A percentile compares a stretch with the other conserved stretches of the same genome.
Evolutionary conservation across 2,113 vertebrate genomes (phyloP).

Genomic region (Callocephalon fimbriatum): DNA sequence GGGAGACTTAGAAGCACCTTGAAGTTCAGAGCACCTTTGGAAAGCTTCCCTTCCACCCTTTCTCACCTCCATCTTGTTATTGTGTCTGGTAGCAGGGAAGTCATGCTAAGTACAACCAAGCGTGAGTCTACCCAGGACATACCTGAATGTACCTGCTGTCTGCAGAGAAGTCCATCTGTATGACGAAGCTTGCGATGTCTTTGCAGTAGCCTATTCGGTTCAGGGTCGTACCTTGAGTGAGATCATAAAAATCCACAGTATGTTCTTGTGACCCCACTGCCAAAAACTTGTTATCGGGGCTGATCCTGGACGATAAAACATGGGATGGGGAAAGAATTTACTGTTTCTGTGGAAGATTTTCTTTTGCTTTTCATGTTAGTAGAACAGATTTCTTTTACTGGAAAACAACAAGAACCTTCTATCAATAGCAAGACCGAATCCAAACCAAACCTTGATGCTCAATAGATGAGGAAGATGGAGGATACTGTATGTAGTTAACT

Average conservation of each 20-base stretch:
- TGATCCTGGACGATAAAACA: conserved; percentile 82
- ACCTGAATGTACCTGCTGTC: conserved; percentile 95
- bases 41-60: neutral
- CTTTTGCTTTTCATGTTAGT: neutral
- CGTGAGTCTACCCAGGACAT: neutral
- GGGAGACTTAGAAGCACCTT: neutral
- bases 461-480: neutral
- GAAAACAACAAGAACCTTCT: neutral
- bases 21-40: neutral
- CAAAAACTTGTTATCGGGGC: conserved; percentile 91
- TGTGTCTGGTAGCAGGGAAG: neutral
- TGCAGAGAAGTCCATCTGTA: conserved; percentile 96
- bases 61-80: neutral
- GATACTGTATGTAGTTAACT: neutral
- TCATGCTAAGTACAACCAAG: neutral
- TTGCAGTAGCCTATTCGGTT: conserved; percentile 95
- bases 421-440: neutral
- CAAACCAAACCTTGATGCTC: neutral
- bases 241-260: conserved; percentile 95
- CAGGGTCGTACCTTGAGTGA: conserved; percentile 91
- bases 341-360: neutral
- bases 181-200: conserved; percentile 91
- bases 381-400: neutral
- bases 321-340: neutral
- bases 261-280: conserved; percentile 92